These are phyloP conservation scores for Amphiprion ocellaris DNA, from an alignment of 2,113 vertebrate species.

Conservation along the genomic window DNA sequence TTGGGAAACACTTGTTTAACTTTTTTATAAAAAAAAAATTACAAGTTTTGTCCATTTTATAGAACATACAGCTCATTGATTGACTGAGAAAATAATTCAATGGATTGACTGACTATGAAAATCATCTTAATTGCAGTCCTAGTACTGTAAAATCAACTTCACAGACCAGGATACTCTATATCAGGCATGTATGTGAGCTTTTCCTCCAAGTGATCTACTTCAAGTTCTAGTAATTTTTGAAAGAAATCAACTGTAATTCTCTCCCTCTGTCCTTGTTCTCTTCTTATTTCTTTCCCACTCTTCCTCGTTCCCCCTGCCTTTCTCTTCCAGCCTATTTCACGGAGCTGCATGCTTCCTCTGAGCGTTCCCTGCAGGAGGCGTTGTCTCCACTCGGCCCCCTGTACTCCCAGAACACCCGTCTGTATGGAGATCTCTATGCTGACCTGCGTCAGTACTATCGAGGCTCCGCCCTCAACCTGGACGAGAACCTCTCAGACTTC, in stretches of 20 bases:
- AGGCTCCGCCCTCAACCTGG: slow-evolving; percentile 91
- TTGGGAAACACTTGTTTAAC: too few relatives aligned
- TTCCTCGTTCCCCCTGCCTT: not conserved
- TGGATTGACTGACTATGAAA: too few relatives aligned
- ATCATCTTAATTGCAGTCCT: too few relatives aligned
- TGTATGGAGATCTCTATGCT: slow-evolving; percentile 89
- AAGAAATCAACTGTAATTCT: not conserved
- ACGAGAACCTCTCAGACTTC: slow-evolving; percentile 92
- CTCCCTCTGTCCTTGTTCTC: not conserved
- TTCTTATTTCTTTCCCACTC: not conserved
- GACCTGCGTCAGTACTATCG: slow-evolving; percentile 92
- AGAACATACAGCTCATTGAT: too few relatives aligned
- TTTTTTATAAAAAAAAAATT: too few relatives aligned
- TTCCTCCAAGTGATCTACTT: too few relatives aligned
- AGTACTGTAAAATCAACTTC: not conserved
- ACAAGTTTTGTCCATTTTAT: too few relatives aligned
- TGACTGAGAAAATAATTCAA: too few relatives aligned
- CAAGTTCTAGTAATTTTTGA: too few relatives aligned
- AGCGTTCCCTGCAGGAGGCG: slow-evolving; percentile 89
- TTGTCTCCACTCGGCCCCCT: slow-evolving; percentile 86
- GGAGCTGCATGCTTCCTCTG: slow-evolving; percentile 89
- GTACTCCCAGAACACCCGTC: slow-evolving; percentile 86
- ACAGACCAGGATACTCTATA: not conserved
- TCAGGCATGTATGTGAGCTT: too few relatives aligned
- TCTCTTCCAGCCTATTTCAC: slow-evolving; percentile 89